phyloP scores from a whole-genome alignment of 2,888 invertebrate genomes.

The Drosophila nigritarsus region DNA sequence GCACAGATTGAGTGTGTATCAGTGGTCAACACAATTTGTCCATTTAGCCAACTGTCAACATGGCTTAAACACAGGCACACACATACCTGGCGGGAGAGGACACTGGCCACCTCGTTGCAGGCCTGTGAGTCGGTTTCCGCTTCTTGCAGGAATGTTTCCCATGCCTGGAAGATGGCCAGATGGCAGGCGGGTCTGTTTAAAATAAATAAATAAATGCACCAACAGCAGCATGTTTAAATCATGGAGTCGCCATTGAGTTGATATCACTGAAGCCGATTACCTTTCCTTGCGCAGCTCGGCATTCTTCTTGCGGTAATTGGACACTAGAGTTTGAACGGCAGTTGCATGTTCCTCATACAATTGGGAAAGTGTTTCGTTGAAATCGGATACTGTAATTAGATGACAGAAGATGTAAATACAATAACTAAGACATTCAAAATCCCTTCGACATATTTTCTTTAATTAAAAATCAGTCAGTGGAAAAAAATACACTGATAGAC shows the following conservation, averaged over 20 bases:
- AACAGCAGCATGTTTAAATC: slow-evolving; percentile 1
- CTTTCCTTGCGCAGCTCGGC: slow-evolving; percentile 94
- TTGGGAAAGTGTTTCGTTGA: slow-evolving; percentile 94
- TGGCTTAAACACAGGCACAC: not conserved
- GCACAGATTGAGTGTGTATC: slow-evolving; percentile 2
- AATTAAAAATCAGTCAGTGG: not conserved
- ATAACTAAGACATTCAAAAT: not conserved
- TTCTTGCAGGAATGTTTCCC: slow-evolving; percentile 96
- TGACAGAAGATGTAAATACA: not conserved
- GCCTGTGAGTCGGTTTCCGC: slow-evolving; percentile 95
- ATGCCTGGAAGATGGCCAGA: slow-evolving; percentile 93
- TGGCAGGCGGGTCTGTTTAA: slow-evolving; percentile 90
- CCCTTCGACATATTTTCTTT: rapidly evolving
- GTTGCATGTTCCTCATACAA: slow-evolving; percentile 95
- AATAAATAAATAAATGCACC: not conserved
- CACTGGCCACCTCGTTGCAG: slow-evolving; percentile 93
- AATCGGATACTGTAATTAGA: slow-evolving; percentile 91
- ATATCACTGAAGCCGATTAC: slow-evolving; percentile 85
- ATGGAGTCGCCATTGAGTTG: slow-evolving; percentile 9
- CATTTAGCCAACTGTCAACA: slow-evolving; percentile 51
- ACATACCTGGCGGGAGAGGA: slow-evolving; percentile 89
- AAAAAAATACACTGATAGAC: no score
- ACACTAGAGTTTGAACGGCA: slow-evolving; percentile 93
- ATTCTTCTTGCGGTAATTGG: slow-evolving; percentile 93
- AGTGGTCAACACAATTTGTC: slow-evolving; percentile 50